Evolutionary conservation across 2,888 invertebrate species (phyloP), one percentile per base, ranked within the genome.

Genomic region (Lomographa bimaculata): DNA sequence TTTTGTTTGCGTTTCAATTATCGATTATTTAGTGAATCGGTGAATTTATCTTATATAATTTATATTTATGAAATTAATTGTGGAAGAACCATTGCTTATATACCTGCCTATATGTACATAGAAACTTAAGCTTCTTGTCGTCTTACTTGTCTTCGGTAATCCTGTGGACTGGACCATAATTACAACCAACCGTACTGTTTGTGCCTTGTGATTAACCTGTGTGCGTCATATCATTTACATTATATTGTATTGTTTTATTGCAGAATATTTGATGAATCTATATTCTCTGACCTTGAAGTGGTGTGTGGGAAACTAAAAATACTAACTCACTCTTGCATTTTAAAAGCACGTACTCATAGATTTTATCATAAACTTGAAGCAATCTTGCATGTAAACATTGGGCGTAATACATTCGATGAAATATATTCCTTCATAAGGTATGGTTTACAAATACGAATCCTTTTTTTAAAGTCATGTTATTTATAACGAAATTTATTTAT

Each of bases 211-310:
- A n/a, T n/a, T n/a, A n/a, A n/a, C n/a, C n/a, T n/a, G n/a, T n/a
- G n/a, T n/a, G n/a, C n/a, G n/a, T n/a, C n/a, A n/a, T n/a, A n/a
- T n/a, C 7, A 8, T 6, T 20, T 7, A 9, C 19, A 7, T 9
- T 23, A 21, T n/a, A 23, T 32, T 35, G 35, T 44, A 36, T 46
- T 45, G 30, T 60, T 72, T n/a, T 68, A 67, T 90, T 89, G 40
- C 87, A 91, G 91, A 89, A 90, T 92, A 72, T 91, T 90, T 79
- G 89, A 89, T 65, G 90, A 91, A 68, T 90, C 91, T 56, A 83
- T 91, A 57, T 90, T 90, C 77, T 87, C 90, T 61, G 92, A 92
- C 78, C 78, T 92, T 71, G 90, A 91, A 74, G 84, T 92, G 72
- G 84, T 89, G 64, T 87, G 91, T 70, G 90, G 90, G 61, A 89